A percentile compares a stretch with the other conserved stretches of the same genome.
Conservation (phyloP, 2,113 vertebrate species). For the Narcine bancroftii region DNA sequence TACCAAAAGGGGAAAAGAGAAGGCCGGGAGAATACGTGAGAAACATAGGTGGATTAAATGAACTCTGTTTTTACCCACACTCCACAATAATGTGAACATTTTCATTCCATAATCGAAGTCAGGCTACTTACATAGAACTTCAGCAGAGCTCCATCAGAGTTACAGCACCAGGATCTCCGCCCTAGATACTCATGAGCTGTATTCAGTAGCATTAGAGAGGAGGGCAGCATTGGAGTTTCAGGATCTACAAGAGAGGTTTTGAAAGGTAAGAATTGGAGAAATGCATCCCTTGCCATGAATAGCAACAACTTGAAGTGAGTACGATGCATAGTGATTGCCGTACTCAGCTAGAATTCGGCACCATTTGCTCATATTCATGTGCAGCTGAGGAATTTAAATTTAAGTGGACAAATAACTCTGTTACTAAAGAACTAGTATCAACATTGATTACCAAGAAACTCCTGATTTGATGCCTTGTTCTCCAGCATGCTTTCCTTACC, state of each 20-base stretch:
- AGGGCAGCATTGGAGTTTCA: conserved; percentile 77
- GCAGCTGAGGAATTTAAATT: no score
- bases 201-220: conserved; percentile 90
- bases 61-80: not conserved
- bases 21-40: not conserved
- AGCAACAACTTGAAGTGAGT: not conserved
- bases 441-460: no score
- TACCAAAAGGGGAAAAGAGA: not conserved
- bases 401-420: no score
- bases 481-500: no score
- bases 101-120: not conserved
- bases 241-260: conserved; percentile 46
- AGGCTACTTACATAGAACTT: conserved; percentile 81
- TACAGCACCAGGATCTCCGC: conserved; percentile 85
- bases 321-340: not conserved
- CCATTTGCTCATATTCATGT: no score
- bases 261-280: not conserved
- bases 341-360: no score
- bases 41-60: not conserved
- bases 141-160: conserved; percentile 81
- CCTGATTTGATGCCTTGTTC: no score
- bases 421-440: no score
- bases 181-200: conserved; percentile 93
- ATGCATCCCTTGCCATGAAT: not conserved
- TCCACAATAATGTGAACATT: not conserved